These are phyloP conservation scores for Lepidonotus clava DNA, from an alignment of 2,888 invertebrate genomes.

Conservation along the genomic window DNA sequence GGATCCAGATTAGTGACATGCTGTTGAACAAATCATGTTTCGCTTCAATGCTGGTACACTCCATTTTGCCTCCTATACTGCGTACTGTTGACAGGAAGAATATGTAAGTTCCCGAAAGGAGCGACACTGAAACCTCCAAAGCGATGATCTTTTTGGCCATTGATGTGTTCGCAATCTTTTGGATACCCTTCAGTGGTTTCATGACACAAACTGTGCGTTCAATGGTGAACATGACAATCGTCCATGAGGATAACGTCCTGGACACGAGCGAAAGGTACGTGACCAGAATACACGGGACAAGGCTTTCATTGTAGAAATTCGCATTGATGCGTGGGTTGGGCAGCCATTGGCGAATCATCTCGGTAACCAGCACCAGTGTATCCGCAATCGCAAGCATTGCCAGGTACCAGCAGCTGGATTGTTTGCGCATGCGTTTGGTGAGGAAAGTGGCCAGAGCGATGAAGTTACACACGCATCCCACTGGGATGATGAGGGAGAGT, in stretches of 20 bases:
- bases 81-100: background rate
- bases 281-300: background rate
- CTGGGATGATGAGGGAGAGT: slow-evolving; percentile 2
- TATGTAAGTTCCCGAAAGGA: background rate
- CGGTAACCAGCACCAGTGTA: slow-evolving; percentile 10
- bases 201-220: slow-evolving; percentile 23
- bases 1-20: background rate
- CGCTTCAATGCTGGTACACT: background rate
- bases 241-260: slow-evolving; percentile 4
- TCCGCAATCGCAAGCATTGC: background rate
- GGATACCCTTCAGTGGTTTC: background rate
- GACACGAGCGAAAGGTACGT: slow-evolving; percentile 1
- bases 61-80: background rate
- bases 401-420: slow-evolving; percentile 45
- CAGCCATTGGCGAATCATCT: slow-evolving; percentile 10
- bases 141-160: slow-evolving; percentile 12
- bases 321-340: slow-evolving; percentile 23
- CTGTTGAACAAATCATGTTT: background rate
- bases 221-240: slow-evolving; percentile 34
- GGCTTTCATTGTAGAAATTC: slow-evolving; percentile 1
- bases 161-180: background rate
- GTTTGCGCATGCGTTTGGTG: slow-evolving; percentile 22
- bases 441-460: slow-evolving; percentile 31
- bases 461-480: background rate
- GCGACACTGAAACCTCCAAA: background rate